Conservation (phyloP, 1,140 invertebrate genomes). For the Aphelinus certus region DNA sequence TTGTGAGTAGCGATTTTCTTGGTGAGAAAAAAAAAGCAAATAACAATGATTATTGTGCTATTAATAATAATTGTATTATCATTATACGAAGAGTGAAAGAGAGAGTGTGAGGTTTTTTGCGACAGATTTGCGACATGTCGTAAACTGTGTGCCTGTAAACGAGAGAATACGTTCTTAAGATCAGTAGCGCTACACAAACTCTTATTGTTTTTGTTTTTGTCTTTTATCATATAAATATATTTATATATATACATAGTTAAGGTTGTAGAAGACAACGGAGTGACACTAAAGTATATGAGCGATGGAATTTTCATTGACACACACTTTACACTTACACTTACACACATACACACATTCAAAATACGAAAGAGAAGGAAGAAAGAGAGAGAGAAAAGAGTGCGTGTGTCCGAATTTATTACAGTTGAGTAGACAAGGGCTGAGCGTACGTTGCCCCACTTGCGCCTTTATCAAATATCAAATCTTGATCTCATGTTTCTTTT, state of each 20-base stretch:
- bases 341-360: neutral
- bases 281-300: neutral
- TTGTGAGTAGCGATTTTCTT: neutral
- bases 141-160: conserved; percentile 11
- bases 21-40: neutral
- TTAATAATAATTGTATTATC: conserved; percentile 31
- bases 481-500: conserved; percentile 60
- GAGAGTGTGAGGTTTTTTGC: neutral
- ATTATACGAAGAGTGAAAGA: neutral
- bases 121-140: conserved; percentile 11
- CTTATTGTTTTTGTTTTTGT: conserved; percentile 32
- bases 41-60: conserved; percentile 12
- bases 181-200: conserved; percentile 25
- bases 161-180: conserved; percentile 17
- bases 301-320: neutral
- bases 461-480: conserved; percentile 55
- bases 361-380: neutral
- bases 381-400: conserved; percentile 29
- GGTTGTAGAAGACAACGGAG: conserved; percentile 11
- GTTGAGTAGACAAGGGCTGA: conserved; percentile 17
- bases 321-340: neutral
- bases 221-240: conserved; percentile 27
- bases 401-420: conserved; percentile 36
- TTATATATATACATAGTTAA: conserved; percentile 14
- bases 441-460: conserved; percentile 42